Evolutionary conservation across 2,797 vertebrate species (phyloP), one percentile per base, ranked within the genome.

Genomic region (Labroides dimidiatus): DNA sequence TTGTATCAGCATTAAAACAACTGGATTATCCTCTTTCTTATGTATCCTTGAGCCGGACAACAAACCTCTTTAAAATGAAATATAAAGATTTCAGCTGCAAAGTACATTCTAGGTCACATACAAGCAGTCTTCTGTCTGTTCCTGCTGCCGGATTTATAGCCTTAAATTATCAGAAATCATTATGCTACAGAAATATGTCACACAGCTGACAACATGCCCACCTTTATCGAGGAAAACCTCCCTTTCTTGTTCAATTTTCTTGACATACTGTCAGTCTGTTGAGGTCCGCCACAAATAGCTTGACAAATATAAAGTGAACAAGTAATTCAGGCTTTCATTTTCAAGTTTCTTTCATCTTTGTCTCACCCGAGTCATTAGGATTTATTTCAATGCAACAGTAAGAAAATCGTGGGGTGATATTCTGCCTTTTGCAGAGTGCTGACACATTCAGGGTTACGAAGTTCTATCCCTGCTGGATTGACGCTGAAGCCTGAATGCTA

Each of bases 131-230:
- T 51, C 52, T 17, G 50, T 33, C 51, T 51, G 48, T n/a, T 19
- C n/a, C 23, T 21, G 64, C 64, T 41, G 69, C 30, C 36, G 33
- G 53, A 81, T 85, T 78, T 84, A 80, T 70, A 21, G 60, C 58
- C 51, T 10, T 6, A 43, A 63, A 42, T 24, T 17, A 10, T 4
- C 23, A 21, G 2, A 44, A 60, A 49, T 39, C 36, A 13, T 52
- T 41, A 47, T 10, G 13, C 44, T 0, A 41, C 10, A 19, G 2
- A 23, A 10, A n/a, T 4, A 4, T 14, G 45, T 69, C 60, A 33
- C 0, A 0, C 0, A 2, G 41, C 1, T 56, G 74, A 80, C 13
- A 21, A 33, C 0, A 47, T 49, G 1, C 69, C 63, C 62, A 69
- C 53, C 19, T 37, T 3, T 12, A 62, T 10, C 57, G 41, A 71